Conservation (phyloP, 2,113 vertebrate genomes). For the Scomber colias region DNA sequence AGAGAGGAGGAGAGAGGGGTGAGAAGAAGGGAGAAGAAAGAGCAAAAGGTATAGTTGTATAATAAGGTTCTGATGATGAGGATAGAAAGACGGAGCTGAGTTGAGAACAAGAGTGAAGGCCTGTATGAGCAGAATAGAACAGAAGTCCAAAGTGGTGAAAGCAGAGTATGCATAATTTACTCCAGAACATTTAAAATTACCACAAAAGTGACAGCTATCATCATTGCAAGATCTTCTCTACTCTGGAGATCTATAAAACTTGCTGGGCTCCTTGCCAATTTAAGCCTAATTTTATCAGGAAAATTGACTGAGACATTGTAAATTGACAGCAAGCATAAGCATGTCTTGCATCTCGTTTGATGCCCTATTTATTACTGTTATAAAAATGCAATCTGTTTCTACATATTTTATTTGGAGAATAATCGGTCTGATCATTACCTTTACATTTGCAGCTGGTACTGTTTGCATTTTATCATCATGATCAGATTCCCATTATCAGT, state of each 20-base stretch:
- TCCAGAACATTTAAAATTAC: background rate
- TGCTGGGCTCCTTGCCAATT: slow-evolving; percentile 14
- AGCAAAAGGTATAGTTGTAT: background rate
- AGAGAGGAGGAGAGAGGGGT: slow-evolving; percentile 8
- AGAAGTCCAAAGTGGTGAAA: background rate
- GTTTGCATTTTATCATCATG: background rate
- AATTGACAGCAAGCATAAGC: slow-evolving; percentile 29
- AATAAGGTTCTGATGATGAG: background rate
- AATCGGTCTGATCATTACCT: slow-evolving; percentile 1
- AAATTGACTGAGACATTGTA: slow-evolving; percentile 30
- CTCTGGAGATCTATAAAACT: background rate
- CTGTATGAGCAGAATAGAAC: background rate
- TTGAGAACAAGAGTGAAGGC: slow-evolving; percentile 6
- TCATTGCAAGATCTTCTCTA: slow-evolving; percentile 1
- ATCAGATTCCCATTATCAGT: background rate
- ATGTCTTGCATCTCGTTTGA: slow-evolving; percentile 18
- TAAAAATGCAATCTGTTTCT: slow-evolving; percentile 29
- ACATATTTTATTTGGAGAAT: slow-evolving; percentile 19
- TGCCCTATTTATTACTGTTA: slow-evolving; percentile 15
- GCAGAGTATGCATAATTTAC: background rate
- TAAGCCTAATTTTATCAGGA: slow-evolving; percentile 15
- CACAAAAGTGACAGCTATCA: background rate
- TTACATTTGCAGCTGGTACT: slow-evolving; percentile 13
- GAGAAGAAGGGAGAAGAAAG: slow-evolving; percentile 12
- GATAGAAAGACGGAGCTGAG: slow-evolving; percentile 11